These are phyloP conservation scores for Hyalella azteca DNA, from an alignment of 2,888 invertebrate species.

Conservation along the genomic window DNA sequence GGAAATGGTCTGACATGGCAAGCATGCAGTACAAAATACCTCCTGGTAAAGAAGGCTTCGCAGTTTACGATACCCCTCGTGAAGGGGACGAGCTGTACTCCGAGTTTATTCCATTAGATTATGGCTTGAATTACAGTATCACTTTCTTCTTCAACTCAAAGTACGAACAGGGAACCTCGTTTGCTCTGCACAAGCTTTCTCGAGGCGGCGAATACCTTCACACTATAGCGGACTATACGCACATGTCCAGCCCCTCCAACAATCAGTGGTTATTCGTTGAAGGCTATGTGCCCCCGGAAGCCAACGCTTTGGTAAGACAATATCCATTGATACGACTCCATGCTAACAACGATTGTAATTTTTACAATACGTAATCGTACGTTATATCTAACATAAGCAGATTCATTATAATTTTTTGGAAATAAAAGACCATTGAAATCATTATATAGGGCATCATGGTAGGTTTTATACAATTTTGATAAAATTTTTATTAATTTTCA, in stretches of 20 bases:
- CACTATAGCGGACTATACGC: neutral
- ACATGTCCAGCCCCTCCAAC: neutral
- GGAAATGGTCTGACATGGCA: constrained; percentile 25
- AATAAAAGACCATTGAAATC: too few species aligned
- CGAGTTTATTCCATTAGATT: neutral
- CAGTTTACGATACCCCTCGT: neutral
- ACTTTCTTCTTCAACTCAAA: constrained; percentile 1
- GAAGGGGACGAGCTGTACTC: constrained; percentile 26
- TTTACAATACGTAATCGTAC: too few species aligned
- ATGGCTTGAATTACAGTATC: neutral
- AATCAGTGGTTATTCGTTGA: neutral
- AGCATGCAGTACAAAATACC: neutral
- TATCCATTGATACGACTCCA: too few species aligned
- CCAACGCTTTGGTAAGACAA: neutral
- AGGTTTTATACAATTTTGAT: too few species aligned
- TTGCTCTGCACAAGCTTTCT: neutral
- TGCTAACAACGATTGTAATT: too few species aligned
- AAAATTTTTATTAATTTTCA: too few species aligned
- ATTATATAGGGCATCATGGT: too few species aligned
- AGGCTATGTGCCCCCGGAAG: neutral
- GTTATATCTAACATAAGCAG: too few species aligned
- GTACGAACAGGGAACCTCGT: neutral
- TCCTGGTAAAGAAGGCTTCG: neutral
- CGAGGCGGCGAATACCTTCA: neutral
- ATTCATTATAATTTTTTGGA: too few species aligned